Conservation (phyloP, 2,888 invertebrate genomes). For the Hirtodrosophila alboralis region DNA sequence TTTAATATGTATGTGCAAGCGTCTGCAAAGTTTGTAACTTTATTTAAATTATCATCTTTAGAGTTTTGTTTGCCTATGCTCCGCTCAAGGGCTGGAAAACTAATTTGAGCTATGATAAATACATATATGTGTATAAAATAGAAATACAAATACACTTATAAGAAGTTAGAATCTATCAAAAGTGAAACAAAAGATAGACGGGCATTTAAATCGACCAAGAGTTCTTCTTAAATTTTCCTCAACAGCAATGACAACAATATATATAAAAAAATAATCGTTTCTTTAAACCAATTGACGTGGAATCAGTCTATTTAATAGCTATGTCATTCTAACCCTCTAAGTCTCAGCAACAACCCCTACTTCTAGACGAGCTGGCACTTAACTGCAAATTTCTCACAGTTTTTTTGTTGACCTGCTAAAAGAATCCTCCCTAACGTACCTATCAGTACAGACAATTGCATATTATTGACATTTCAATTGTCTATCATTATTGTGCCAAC, state of each 20-base stretch:
- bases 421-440: constrained; percentile 6
- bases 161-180: not conserved
- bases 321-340: not conserved
- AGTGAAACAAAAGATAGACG: not conserved
- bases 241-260: too few relatives aligned
- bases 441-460: constrained; percentile 62
- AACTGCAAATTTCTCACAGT: not conserved
- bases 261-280: too few relatives aligned
- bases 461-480: constrained; percentile 78
- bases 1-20: constrained; percentile 35
- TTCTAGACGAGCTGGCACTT: not conserved
- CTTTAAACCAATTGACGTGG: too few relatives aligned
- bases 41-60: constrained; percentile 57
- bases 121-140: constrained; percentile 2
- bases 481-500: constrained; percentile 61
- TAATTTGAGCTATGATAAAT: constrained; percentile 31
- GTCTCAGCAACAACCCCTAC: constrained; percentile 2
- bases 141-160: too few relatives aligned
- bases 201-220: too few relatives aligned
- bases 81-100: constrained; percentile 38
- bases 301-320: too few relatives aligned
- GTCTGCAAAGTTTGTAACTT: constrained; percentile 65
- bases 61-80: constrained; percentile 18
- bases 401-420: not conserved
- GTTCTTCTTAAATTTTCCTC: too few relatives aligned